These are phyloP conservation scores for Philereme vetulata DNA, from an alignment of 2,888 invertebrate genomes.

Conservation along the genomic window DNA sequence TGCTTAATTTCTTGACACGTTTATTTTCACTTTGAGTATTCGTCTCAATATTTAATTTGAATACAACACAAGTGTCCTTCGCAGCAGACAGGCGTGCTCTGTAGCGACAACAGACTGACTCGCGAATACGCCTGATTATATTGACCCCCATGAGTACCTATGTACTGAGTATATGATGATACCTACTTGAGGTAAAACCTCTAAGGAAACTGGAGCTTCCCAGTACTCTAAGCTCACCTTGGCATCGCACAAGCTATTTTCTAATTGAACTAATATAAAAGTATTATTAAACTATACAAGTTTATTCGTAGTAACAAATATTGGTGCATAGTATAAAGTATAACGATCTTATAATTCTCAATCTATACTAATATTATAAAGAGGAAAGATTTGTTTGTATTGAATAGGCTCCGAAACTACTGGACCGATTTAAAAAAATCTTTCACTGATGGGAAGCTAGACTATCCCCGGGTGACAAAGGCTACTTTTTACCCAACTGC, in stretches of 20 bases:
- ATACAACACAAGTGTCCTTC: slow-evolving; percentile 48
- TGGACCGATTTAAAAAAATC: too few relatives aligned
- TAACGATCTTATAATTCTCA: too few relatives aligned
- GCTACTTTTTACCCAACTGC: too few relatives aligned
- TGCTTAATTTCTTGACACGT: neutral
- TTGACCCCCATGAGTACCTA: slow-evolving; percentile 21
- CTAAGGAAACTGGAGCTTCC: slow-evolving; percentile 18
- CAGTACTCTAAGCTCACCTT: slow-evolving; percentile 2
- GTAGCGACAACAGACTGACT: slow-evolving; percentile 55
- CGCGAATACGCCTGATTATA: slow-evolving; percentile 22
- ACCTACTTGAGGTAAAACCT: neutral
- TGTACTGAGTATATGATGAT: slow-evolving; percentile 4
- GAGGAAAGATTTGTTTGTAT: too few relatives aligned
- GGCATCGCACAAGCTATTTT: neutral
- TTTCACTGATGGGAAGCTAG: too few relatives aligned
- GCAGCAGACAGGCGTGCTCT: slow-evolving; percentile 58
- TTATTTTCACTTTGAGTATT: slow-evolving; percentile 5
- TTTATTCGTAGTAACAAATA: neutral
- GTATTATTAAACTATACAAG: neutral
- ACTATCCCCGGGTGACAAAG: too few relatives aligned
- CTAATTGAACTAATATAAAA: neutral
- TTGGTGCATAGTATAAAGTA: too few relatives aligned
- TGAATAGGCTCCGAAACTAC: too few relatives aligned
- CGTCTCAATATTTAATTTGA: slow-evolving; percentile 2
- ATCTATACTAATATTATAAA: too few relatives aligned